phyloP scores from a whole-genome alignment of 2,113 vertebrate species.

The Spilogale gracilis region DNA sequence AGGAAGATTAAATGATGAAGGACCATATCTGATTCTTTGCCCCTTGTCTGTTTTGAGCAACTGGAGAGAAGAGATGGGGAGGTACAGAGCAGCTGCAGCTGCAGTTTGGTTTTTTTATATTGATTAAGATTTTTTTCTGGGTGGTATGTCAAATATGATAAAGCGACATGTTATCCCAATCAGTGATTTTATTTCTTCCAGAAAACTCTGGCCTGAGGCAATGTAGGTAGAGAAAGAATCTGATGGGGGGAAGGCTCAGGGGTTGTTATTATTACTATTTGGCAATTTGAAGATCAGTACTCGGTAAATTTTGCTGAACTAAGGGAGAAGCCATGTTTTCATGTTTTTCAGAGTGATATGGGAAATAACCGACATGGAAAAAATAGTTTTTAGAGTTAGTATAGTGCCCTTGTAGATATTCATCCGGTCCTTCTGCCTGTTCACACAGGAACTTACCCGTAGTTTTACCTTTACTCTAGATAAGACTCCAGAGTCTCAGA shows the following conservation, averaged over 20 bases:
- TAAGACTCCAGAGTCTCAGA: background rate
- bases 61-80: conserved; percentile 94
- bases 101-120: background rate
- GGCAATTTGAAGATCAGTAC: background rate
- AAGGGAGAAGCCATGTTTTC: background rate
- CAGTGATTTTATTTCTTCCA: conserved; percentile 7
- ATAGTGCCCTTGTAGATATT: background rate
- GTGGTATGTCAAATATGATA: background rate
- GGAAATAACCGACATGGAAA: background rate
- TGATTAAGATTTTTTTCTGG: background rate
- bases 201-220: conserved; percentile 34
- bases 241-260: background rate
- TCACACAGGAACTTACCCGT: background rate
- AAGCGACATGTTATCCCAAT: background rate
- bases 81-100: conserved; percentile 81
- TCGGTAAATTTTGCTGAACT: background rate
- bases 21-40: conserved; percentile 93
- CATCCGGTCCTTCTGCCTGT: background rate
- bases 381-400: background rate
- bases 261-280: background rate
- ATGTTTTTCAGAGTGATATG: background rate
- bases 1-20: conserved; percentile 86
- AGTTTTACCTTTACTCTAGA: background rate
- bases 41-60: conserved; percentile 94
- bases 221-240: background rate